phyloP scores from a whole-genome alignment of 2,888 invertebrate genomes.

The Leuctra nigra region DNA sequence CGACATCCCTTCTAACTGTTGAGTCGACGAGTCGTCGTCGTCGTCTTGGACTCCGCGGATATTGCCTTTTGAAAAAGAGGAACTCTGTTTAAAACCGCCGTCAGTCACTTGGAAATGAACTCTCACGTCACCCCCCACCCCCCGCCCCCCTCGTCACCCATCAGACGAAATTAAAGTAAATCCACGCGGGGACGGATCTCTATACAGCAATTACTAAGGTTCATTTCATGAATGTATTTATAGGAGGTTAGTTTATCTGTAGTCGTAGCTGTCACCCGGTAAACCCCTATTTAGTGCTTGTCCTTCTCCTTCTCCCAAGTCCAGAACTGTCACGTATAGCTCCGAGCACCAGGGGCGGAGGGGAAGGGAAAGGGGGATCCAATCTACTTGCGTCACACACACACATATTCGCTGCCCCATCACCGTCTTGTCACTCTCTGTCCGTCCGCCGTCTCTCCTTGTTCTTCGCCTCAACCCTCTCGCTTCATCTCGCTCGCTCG shows the following conservation, averaged over 20 bases:
- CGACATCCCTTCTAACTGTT: constrained; percentile 17
- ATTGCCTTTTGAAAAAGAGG: constrained; percentile 25
- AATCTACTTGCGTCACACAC: constrained; percentile 21
- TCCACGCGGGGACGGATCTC: constrained; percentile 1
- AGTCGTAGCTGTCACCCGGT: constrained; percentile 15
- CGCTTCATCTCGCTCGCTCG: constrained; percentile 16
- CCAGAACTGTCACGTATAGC: constrained; percentile 21
- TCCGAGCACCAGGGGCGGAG: too few species aligned
- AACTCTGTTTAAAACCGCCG: constrained; percentile 20
- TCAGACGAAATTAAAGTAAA: constrained; percentile 20
- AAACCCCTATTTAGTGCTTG: constrained; percentile 19
- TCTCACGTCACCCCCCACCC: constrained; percentile 35
- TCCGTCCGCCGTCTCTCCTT: constrained; percentile 41
- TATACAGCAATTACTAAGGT: constrained; percentile 11
- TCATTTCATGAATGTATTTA: constrained; percentile 20
- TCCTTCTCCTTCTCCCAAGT: constrained; percentile 6
- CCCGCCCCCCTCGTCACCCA: constrained; percentile 34
- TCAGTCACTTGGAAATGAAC: constrained; percentile 19
- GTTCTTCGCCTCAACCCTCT: constrained; percentile 7
- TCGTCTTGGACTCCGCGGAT: constrained; percentile 6
- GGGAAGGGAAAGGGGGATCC: constrained; percentile 16
- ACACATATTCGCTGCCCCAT: constrained; percentile 29
- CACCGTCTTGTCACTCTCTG: constrained; percentile 33
- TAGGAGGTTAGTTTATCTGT: constrained; percentile 18
- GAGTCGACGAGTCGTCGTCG: background rate